A percentile compares a stretch with the other conserved stretches of the same genome.
Conservation (phyloP, 2,113 vertebrate species). For the Menidia beryllina region DNA sequence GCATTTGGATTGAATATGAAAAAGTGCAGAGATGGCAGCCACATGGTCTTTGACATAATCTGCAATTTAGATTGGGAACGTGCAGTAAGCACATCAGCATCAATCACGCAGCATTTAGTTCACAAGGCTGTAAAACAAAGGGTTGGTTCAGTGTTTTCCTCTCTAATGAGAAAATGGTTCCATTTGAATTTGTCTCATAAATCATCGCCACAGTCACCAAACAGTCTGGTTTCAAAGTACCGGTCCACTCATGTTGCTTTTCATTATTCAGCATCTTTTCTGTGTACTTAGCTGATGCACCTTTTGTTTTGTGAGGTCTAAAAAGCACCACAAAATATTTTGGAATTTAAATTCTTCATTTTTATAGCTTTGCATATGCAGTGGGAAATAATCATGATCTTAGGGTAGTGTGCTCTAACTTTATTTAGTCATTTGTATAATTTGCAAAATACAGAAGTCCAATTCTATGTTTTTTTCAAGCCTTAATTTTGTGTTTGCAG, state of each 20-base stretch:
- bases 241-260: constrained; percentile 18
- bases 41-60: constrained; percentile 51
- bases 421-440: not conserved
- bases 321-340: constrained; percentile 21
- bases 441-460: not conserved
- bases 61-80: constrained; percentile 64
- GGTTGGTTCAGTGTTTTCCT: constrained; percentile 65
- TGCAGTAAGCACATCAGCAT: constrained; percentile 67
- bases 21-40: constrained; percentile 20
- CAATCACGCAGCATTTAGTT: constrained; percentile 72
- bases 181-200: constrained; percentile 71
- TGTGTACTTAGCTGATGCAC: constrained; percentile 31
- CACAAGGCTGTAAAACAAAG: constrained; percentile 59
- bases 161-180: constrained; percentile 75
- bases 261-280: constrained; percentile 60
- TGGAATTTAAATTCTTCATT: constrained; percentile 24
- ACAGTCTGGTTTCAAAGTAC: constrained; percentile 47
- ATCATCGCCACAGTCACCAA: constrained; percentile 65
- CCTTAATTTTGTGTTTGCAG: not conserved
- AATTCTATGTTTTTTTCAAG: not conserved
- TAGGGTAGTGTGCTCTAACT: constrained; percentile 16
- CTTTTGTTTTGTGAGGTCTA: constrained; percentile 23
- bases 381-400: not conserved
- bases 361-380: constrained; percentile 33
- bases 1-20: constrained; percentile 43